These are phyloP conservation scores for Danio kyathit DNA, from an alignment of 2,797 vertebrate species.

Conservation along the genomic window DNA sequence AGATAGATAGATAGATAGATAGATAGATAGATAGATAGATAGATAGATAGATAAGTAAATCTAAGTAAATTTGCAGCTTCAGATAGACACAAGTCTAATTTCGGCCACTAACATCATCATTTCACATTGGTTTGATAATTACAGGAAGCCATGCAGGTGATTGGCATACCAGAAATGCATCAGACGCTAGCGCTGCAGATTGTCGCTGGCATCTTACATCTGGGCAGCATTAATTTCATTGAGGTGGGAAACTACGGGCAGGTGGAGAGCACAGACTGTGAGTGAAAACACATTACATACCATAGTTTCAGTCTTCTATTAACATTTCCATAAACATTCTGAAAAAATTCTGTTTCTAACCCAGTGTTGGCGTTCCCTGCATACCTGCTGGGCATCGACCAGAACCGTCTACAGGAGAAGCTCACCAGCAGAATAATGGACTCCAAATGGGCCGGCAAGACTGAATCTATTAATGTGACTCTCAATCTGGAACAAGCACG, in stretches of 20 bases:
- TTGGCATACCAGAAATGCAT: slow-evolving; percentile 84
- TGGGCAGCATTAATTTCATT: slow-evolving; percentile 93
- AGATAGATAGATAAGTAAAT: no score
- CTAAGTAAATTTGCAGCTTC: no score
- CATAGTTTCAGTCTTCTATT: not conserved
- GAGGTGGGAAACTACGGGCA: slow-evolving; percentile 92
- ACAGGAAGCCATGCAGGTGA: slow-evolving; percentile 95
- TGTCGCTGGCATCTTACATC: slow-evolving; percentile 90
- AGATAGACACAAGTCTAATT: no score
- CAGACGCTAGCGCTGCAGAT: slow-evolving; percentile 92
- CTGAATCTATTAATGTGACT: slow-evolving; percentile 93
- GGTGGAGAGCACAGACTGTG: slow-evolving; percentile 91
- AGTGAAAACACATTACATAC: slow-evolving; percentile 70
- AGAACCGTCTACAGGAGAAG: slow-evolving; percentile 90
- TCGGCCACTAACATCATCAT: not conserved
- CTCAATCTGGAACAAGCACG: slow-evolving; percentile 94
- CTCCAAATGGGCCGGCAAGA: slow-evolving; percentile 94
- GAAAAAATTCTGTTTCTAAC: not conserved
- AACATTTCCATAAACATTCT: not conserved
- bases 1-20: no score
- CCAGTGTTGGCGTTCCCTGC: slow-evolving; percentile 95
- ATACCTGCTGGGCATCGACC: slow-evolving; percentile 92
- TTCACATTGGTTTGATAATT: slow-evolving; percentile 26
- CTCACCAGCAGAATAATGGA: slow-evolving; percentile 97
- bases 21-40: no score